phyloP scores from a whole-genome alignment of 2,113 vertebrate genomes.

The Coregonus clupeaformis region DNA sequence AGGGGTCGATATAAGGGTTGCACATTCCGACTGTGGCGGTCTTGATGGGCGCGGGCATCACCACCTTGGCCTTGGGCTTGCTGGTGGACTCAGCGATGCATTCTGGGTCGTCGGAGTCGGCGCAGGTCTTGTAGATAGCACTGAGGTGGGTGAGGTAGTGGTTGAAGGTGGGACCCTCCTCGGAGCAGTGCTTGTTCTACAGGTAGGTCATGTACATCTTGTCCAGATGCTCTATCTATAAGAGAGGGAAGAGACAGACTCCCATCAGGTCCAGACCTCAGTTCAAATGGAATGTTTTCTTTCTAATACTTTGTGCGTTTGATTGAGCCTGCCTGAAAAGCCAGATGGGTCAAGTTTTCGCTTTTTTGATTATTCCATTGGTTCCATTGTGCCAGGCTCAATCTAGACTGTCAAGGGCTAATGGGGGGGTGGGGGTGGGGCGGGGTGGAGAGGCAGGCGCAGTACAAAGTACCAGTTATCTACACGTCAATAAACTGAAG shows the following conservation, averaged over 20 bases:
- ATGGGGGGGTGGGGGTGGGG: no score
- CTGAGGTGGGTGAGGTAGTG: conserved; percentile 75
- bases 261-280: not conserved
- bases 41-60: conserved; percentile 67
- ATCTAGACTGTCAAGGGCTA: no score
- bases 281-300: no score
- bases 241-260: not conserved
- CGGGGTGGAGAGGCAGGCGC: no score
- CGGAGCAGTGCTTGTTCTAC: conserved; percentile 75
- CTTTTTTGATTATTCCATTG: no score
- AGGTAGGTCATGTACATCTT: conserved; percentile 72
- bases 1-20: conserved; percentile 75
- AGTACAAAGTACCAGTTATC: no score
- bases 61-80: conserved; percentile 70
- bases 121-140: conserved; percentile 75
- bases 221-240: conserved; percentile 74
- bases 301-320: no score
- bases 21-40: conserved; percentile 61
- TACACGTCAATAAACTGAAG: no score
- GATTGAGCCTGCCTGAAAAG: no score
- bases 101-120: conserved; percentile 74
- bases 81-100: conserved; percentile 77
- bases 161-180: conserved; percentile 68
- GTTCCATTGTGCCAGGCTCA: no score
- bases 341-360: no score